Evolutionary conservation across 2,888 invertebrate species (phyloP), one percentile per base, ranked within the genome.

Genomic region (Cancer borealis): DNA sequence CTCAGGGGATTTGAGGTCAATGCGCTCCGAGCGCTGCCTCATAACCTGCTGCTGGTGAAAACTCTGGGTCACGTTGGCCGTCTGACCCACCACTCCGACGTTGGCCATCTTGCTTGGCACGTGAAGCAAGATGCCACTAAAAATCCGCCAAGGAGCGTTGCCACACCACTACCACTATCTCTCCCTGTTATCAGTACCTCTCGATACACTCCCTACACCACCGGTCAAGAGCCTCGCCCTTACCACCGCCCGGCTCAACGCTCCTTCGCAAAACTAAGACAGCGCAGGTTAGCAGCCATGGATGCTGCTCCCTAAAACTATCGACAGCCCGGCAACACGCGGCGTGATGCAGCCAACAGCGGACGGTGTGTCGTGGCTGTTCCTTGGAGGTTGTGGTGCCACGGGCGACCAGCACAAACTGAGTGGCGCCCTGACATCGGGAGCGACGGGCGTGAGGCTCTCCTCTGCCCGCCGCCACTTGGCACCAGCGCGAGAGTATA

Each of bases 1-100:
- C n/a, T 95, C 95, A 10, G 95, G 95, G 73, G 95, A 93, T 47
- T 94, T 95, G 46, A 95, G 84, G 45, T 93, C 95, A 46, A 93
- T 47, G 47, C 92, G 91, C 88, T 93, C 93, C 14, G 84, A 92
- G 88, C 88, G 92, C 89, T 94, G 73, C 45, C 73, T 94, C 94
- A 88, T 94, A 49, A 94, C 89, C 79, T 94, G 92, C 79, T 94
- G 94, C 54, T 93, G 95, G 87, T 94, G 95, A 90, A 92, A 95
- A 26, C 94, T 94, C 88, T 95, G 93, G 39, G 92, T 95, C 93
- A 95, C 92, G 88, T 90, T 88, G 45, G 95, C 93, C n/a, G 95
- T 93, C 95, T 93, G 95, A 66, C 95, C 93, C 73, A 95, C 92
- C 54, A 95, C 95, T 45, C 79, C 92, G 30, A 94, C 94, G 73